A percentile compares a stretch with the other conserved stretches of the same genome.
phyloP scores from a whole-genome alignment of 2,113 vertebrate genomes.

The Garra rufa region DNA sequence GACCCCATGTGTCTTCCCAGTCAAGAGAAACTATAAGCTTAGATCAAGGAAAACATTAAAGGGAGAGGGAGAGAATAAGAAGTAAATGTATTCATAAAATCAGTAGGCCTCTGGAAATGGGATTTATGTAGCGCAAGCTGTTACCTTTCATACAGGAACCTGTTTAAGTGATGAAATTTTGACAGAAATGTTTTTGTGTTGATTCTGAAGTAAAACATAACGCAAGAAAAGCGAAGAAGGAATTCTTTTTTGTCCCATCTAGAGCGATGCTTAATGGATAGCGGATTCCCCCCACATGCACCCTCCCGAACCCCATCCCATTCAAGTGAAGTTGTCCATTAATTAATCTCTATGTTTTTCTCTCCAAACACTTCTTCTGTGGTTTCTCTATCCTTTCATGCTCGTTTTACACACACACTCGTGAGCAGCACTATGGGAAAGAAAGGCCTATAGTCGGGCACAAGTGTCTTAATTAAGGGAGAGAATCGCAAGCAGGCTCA shows the following conservation, averaged over 20 bases:
- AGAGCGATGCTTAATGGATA: not conserved
- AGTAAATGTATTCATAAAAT: slow-evolving; percentile 88
- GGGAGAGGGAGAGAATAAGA: slow-evolving; percentile 48
- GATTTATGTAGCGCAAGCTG: slow-evolving; percentile 56
- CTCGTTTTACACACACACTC: slow-evolving; percentile 61
- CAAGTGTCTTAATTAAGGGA: slow-evolving; percentile 73
- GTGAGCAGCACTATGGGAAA: slow-evolving; percentile 53
- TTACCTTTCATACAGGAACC: slow-evolving; percentile 8
- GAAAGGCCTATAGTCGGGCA: slow-evolving; percentile 64
- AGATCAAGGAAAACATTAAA: slow-evolving; percentile 89
- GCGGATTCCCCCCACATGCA: not conserved
- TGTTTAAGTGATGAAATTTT: slow-evolving; percentile 30
- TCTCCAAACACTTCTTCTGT: slow-evolving; percentile 56
- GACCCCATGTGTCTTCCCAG: slow-evolving; percentile 82
- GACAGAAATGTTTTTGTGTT: not conserved
- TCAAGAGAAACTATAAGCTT: slow-evolving; percentile 82
- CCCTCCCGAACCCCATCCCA: slow-evolving; percentile 37
- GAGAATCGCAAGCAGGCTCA: slow-evolving; percentile 58
- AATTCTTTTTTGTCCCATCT: slow-evolving; percentile 19
- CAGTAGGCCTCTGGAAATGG: slow-evolving; percentile 68
- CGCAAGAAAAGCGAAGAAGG: not conserved
- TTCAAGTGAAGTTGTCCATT: slow-evolving; percentile 63
- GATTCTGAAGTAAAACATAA: not conserved
- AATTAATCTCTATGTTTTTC: slow-evolving; percentile 65
- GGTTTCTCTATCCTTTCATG: slow-evolving; percentile 45